Conservation (phyloP, 2,113 vertebrate genomes). For the Hydropotes inermis region DNA sequence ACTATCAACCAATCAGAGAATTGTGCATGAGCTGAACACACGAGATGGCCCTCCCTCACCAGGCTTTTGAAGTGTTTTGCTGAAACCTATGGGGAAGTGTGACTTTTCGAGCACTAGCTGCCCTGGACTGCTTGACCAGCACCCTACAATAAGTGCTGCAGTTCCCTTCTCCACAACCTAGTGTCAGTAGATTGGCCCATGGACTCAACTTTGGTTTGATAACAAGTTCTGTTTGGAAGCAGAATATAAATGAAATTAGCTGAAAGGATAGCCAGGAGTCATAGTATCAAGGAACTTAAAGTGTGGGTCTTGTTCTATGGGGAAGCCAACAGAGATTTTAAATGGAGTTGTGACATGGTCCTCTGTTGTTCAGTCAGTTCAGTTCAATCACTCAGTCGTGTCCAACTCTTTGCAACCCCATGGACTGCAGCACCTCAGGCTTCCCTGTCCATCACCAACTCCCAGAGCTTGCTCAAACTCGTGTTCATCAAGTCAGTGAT, state of each 20-base stretch:
- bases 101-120: neutral
- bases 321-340: neutral
- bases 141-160: neutral
- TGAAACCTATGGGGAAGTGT: neutral
- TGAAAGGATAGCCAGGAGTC: neutral
- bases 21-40: neutral
- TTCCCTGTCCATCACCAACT: neutral
- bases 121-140: neutral
- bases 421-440: neutral
- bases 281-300: neutral
- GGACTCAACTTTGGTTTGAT: neutral
- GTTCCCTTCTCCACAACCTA: neutral
- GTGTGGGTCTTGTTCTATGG: neutral
- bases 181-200: neutral
- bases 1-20: neutral
- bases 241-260: neutral
- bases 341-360: neutral
- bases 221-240: neutral
- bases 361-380: neutral
- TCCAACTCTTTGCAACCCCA: neutral
- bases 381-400: neutral
- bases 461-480: fast-evolving
- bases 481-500: neutral
- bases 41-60: neutral
- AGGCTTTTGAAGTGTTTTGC: neutral